Evolutionary conservation across 2,888 invertebrate species (phyloP), one percentile per base, ranked within the genome.

Genomic region (Digitonthophagus gazella): DNA sequence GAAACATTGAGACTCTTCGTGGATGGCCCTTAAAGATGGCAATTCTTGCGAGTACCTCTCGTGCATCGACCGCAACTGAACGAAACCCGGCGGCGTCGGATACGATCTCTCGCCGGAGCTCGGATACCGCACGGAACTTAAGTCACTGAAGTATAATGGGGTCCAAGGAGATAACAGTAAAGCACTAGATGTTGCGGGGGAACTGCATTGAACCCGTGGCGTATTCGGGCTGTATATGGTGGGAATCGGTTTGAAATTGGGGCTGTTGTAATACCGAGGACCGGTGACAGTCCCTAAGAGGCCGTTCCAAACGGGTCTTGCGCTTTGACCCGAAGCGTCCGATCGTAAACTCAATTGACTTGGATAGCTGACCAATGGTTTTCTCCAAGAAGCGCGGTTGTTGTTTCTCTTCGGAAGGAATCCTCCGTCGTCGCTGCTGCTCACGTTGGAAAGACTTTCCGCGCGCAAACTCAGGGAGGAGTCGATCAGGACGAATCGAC

Each of bases 51-150:
- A 89, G 79, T 91, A 91, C 63, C 90, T 86, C 73, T 89, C 88
- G 76, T 89, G 89, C 63, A 90, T 85, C 73, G 87, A 86, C 58
- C 88, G 85, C 77, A 89, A 81, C 71, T 89, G 88, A 72, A 88
- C 86, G 72, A 89, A 89, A 72, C 90, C 90, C 5, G 91, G 91
- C 58, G 90, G 90, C 15, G 91, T 90, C 54, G 93, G 93, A 79
- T 91, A 90, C 0, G 93, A 93, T 66, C 91, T 88, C 77, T 91
- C 93, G 5, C 88, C 92, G 15, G 93, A 92, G 76, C 92, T 91
- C 58, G 93, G 90, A 78, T 90, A 90, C 64, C 91, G 88, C 71
- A 95, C 95, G 58, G 94, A 94, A 83, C 95, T 95, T 76, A 95
- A 87, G 83, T 95, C 95, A 80, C 92, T 93, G 78, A 93, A 91